Evolutionary conservation across 2,797 vertebrate genomes (phyloP), one percentile per base, ranked within the genome.

Genomic region (Netta rufina): DNA sequence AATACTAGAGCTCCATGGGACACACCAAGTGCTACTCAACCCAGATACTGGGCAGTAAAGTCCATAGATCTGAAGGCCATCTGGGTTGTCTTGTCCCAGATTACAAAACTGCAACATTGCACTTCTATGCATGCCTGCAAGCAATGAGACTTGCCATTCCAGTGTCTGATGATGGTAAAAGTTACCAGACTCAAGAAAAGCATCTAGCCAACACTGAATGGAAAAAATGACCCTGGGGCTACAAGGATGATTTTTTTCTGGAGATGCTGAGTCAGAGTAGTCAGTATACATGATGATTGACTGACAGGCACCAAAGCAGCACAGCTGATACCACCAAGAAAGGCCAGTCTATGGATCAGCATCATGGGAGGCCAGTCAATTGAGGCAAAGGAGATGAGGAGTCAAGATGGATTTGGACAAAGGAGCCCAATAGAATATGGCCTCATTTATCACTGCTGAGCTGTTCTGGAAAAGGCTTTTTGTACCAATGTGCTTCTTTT

Each of bases 1-100:
- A 69, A 32, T 45, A 6, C 7, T 72, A 36, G 20, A 72, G 7
- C 6, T 76, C 62, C 7, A 10, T 0, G 1, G 8, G 8, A 21
- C 22, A 14, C 18, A 11, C 13, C 9, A 65, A 20, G 11, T 3
- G 2, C 27, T 72, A 13, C 36, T 70, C 11, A 54, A 58, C 25
- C 36, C 17, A 76, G 25, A 13, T 0, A 33, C 5, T 18, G 25
- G 11, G 32, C 33, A 82, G 33, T 53, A 33, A 76, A 56, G 6
- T 38, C 24, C 6, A 3, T 21, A 28, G 39, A 7, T 47, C 1
- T 6, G 4, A 25, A 72, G 36, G 54, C 3, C 7, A 84, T 43
- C 3, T 54, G 30, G 43, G 13, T 38, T 54, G 56, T 57, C 24
- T 33, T 38, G 16, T 41, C 33, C 9, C 28, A 65, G 1, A 39